These are phyloP conservation scores for Andrena haemorrhoa DNA, from an alignment of 2,888 invertebrate genomes.

Conservation along the genomic window DNA sequence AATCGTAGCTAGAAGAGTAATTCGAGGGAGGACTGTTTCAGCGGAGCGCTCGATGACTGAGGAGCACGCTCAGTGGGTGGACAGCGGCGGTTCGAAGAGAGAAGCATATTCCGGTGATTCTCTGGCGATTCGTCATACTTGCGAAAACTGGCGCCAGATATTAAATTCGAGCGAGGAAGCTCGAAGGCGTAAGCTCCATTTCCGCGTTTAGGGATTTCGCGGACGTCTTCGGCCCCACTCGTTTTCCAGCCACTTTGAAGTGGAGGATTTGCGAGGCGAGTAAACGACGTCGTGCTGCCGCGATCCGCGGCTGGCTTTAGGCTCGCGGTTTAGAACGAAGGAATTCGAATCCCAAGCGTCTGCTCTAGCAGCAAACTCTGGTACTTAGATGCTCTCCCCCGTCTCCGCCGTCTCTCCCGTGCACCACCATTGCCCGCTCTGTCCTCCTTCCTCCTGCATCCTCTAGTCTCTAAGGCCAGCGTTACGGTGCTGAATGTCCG, in stretches of 20 bases:
- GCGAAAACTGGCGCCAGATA: no score
- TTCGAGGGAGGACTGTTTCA: no score
- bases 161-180: no score
- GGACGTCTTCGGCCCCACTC: background rate
- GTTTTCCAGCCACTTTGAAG: background rate
- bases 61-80: no score
- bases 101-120: no score
- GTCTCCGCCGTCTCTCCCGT: conserved; percentile 20
- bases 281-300: conserved; percentile 23
- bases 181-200: background rate
- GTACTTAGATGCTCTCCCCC: conserved; percentile 61
- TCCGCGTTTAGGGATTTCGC: background rate
- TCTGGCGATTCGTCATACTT: no score
- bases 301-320: conserved; percentile 39
- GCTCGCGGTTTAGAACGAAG: conserved; percentile 69
- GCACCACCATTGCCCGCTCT: conserved; percentile 1
- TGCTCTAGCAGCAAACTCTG: conserved; percentile 68
- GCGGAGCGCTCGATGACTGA: no score
- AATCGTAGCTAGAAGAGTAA: no score
- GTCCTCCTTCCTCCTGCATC: conserved; percentile 32
- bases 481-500: conserved; percentile 82
- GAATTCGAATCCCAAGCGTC: conserved; percentile 74
- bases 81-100: no score
- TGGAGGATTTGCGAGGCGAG: conserved; percentile 60
- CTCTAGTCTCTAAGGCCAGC: conserved; percentile 71